phyloP scores from a whole-genome alignment of 30 jellyfish, hydroid and myxozoan genomes.

The Hydra vulgaris region DNA sequence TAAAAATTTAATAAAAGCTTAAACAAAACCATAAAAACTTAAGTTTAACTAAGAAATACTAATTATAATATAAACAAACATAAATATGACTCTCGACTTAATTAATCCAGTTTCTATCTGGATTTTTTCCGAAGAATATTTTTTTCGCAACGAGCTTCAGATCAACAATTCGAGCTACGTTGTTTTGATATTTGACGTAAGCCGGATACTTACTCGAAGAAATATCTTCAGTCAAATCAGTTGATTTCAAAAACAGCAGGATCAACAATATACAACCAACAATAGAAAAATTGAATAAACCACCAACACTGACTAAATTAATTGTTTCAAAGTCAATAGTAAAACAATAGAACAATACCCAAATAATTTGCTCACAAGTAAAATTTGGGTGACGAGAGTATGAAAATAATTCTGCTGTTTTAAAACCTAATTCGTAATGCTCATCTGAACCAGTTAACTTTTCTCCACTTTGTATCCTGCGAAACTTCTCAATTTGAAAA shows the following conservation, averaged over 20 bases:
- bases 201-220: conserved; percentile 1
- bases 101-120: conserved; percentile 6
- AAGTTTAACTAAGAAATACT: too few species aligned
- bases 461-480: background rate
- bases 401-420: background rate
- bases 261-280: conserved; percentile 1
- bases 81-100: too few species aligned
- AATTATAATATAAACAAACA: too few species aligned
- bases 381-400: conserved; percentile 16
- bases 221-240: conserved; percentile 16
- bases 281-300: background rate
- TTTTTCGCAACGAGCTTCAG: background rate
- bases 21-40: too few species aligned
- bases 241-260: conserved; percentile 2
- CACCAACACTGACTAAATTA: background rate
- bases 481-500: background rate
- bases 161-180: conserved; percentile 3
- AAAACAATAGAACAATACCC: conserved; percentile 8
- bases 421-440: conserved; percentile 12
- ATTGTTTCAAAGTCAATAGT: background rate
- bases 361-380: conserved; percentile 3
- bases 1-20: too few species aligned
- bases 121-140: background rate
- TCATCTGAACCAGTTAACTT: background rate
- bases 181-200: background rate